Percentiles rank a stretch among this genome's conserved stretches.
phyloP scores from a whole-genome alignment of 2,888 invertebrate genomes.

The Julus scandinavius region DNA sequence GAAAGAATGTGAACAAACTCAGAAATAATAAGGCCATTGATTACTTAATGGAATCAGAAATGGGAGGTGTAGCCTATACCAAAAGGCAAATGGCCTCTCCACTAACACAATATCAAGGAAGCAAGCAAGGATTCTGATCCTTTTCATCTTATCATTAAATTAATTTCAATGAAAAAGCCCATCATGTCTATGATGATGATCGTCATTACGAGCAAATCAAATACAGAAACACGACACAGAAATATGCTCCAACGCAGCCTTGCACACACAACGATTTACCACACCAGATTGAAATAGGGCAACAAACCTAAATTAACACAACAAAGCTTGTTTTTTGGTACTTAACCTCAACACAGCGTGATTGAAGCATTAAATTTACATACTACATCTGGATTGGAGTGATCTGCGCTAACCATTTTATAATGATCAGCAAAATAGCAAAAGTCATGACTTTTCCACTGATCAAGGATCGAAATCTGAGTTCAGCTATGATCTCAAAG shows the following conservation, averaged over 20 bases:
- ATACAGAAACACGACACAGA: background rate
- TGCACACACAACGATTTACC: background rate
- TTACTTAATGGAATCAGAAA: background rate
- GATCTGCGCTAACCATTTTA: too few relatives aligned
- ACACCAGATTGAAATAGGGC: background rate
- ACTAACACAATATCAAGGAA: background rate
- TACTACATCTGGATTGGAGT: too few relatives aligned
- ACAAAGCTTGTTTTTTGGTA: background rate
- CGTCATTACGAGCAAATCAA: background rate
- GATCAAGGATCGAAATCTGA: too few relatives aligned
- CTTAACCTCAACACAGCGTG: too few relatives aligned
- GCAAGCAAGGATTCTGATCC: background rate
- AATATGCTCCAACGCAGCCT: background rate
- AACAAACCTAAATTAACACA: background rate
- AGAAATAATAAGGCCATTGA: background rate
- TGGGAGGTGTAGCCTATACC: background rate
- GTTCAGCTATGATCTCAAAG: too few relatives aligned
- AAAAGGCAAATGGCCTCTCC: background rate
- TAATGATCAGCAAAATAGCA: too few relatives aligned
- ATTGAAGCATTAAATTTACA: too few relatives aligned
- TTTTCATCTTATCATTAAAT: conserved; percentile 1
- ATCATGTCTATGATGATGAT: background rate
- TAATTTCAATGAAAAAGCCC: background rate
- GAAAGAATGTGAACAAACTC: background rate
- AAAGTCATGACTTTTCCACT: too few relatives aligned